Conservation (phyloP, 2,888 invertebrate species). For the Hybos culiciformis region DNA sequence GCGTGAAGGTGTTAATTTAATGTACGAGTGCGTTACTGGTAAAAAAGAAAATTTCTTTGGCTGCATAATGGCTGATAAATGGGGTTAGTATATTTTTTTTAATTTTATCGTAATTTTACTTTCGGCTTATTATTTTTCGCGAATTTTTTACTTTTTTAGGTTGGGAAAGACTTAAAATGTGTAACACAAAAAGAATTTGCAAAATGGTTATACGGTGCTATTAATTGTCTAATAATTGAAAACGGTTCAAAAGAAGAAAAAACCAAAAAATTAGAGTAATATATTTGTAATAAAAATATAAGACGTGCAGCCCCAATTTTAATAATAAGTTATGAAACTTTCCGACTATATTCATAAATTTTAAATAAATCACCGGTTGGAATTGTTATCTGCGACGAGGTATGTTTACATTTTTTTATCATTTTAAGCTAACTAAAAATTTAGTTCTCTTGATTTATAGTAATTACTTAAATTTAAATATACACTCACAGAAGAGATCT, state of each 20-base stretch:
- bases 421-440: constrained; percentile 13
- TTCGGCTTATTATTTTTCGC: too few relatives aligned
- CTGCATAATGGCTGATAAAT: constrained; percentile 99
- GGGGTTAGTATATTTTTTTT: constrained; percentile 45
- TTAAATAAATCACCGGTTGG: constrained; percentile 86
- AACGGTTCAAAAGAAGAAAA: constrained; percentile 79
- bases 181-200: constrained; percentile 91
- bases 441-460: too few relatives aligned
- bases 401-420: constrained; percentile 18
- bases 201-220: constrained; percentile 85
- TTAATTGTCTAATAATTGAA: constrained; percentile 72
- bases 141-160: constrained; percentile 18
- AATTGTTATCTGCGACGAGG: constrained; percentile 94
- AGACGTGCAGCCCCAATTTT: constrained; percentile 74
- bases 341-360: constrained; percentile 81
- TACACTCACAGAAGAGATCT: too few relatives aligned
- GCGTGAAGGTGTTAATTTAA: constrained; percentile 95
- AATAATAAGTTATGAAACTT: constrained; percentile 98
- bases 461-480: too few relatives aligned
- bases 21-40: constrained; percentile 98
- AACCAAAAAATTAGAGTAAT: constrained; percentile 62
- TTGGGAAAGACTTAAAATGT: constrained; percentile 94
- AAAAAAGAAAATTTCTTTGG: constrained; percentile 71
- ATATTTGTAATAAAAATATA: constrained; percentile 67
- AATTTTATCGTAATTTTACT: background rate